Conservation (phyloP, 2,888 invertebrate species). For the Drosophila rubida region DNA sequence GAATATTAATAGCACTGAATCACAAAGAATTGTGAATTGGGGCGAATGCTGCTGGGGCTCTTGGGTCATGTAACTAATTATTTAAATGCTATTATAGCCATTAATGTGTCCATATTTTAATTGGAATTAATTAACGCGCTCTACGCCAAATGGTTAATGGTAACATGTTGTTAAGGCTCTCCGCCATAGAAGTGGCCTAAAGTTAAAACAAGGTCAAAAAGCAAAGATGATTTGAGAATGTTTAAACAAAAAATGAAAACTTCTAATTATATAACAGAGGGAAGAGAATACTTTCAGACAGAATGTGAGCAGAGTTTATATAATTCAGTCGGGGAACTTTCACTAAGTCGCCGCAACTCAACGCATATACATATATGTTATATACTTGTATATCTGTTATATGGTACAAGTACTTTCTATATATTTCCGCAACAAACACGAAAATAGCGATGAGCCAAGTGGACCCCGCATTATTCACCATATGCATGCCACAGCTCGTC, state of each 20-base stretch:
- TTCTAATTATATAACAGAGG: slow-evolving; percentile 36
- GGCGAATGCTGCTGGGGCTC: slow-evolving; percentile 3
- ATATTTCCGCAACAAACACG: slow-evolving; percentile 61
- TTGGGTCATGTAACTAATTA: slow-evolving; percentile 65
- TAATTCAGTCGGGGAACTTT: slow-evolving; percentile 26
- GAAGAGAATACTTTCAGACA: slow-evolving; percentile 19
- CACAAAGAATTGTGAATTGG: background rate
- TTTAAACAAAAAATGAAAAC: background rate
- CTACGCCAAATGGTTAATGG: slow-evolving; percentile 38
- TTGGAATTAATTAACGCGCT: slow-evolving; percentile 70
- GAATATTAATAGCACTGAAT: slow-evolving; percentile 36
- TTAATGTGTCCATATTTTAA: slow-evolving; percentile 61
- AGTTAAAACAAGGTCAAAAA: slow-evolving; percentile 7
- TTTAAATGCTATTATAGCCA: slow-evolving; percentile 66
- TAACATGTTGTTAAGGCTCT: slow-evolving; percentile 32
- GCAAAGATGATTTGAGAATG: background rate
- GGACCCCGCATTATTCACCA: slow-evolving; percentile 55
- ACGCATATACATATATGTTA: slow-evolving; percentile 6
- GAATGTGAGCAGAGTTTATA: slow-evolving; percentile 18
- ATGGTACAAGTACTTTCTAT: slow-evolving; percentile 25
- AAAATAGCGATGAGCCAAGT: slow-evolving; percentile 77
- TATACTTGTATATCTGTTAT: slow-evolving; percentile 14
- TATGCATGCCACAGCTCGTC: slow-evolving; percentile 32
- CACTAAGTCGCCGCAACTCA: slow-evolving; percentile 25
- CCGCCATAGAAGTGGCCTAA: slow-evolving; percentile 11